Conservation (phyloP, 1,140 invertebrate species). For the Drosophila ananassae region DNA sequence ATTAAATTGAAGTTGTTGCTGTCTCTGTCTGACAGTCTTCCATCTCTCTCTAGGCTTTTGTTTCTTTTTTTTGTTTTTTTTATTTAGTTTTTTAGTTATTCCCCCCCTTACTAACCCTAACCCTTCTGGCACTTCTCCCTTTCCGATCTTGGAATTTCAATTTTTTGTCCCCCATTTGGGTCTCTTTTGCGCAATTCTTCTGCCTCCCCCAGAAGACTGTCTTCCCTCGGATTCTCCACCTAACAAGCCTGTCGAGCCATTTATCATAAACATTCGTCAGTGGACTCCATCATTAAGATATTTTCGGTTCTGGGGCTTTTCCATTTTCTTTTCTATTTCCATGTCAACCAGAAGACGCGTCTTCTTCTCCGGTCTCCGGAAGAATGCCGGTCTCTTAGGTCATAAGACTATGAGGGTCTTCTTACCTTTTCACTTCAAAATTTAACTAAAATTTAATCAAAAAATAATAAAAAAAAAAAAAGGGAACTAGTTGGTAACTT, state of each 20-base stretch:
- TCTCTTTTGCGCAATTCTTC: slow-evolving; percentile 33
- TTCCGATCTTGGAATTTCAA: slow-evolving; percentile 77
- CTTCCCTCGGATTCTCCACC: slow-evolving; percentile 39
- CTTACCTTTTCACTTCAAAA: slow-evolving; percentile 1
- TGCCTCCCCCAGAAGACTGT: neutral
- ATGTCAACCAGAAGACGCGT: slow-evolving; percentile 17
- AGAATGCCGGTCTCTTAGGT: slow-evolving; percentile 29
- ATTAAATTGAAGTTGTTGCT: slow-evolving; percentile 53
- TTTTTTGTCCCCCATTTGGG: slow-evolving; percentile 43
- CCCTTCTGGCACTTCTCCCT: slow-evolving; percentile 24
- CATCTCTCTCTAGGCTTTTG: slow-evolving; percentile 16
- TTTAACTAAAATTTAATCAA: neutral
- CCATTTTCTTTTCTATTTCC: slow-evolving; percentile 7
- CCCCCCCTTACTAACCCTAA: slow-evolving; percentile 9
- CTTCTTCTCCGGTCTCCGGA: too few species aligned
- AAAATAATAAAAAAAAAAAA: neutral
- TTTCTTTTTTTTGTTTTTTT: slow-evolving; percentile 6
- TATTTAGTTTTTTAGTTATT: neutral
- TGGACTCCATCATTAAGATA: slow-evolving; percentile 39
- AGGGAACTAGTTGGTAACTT: neutral
- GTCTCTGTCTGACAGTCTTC: slow-evolving; percentile 3
- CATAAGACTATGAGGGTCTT: slow-evolving; percentile 19
- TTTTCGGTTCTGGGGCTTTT: slow-evolving; percentile 33
- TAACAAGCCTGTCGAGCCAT: slow-evolving; percentile 59
- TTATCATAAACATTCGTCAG: slow-evolving; percentile 73